Conservation (phyloP, 2,888 invertebrate species). For the Erannis defoliaria region DNA sequence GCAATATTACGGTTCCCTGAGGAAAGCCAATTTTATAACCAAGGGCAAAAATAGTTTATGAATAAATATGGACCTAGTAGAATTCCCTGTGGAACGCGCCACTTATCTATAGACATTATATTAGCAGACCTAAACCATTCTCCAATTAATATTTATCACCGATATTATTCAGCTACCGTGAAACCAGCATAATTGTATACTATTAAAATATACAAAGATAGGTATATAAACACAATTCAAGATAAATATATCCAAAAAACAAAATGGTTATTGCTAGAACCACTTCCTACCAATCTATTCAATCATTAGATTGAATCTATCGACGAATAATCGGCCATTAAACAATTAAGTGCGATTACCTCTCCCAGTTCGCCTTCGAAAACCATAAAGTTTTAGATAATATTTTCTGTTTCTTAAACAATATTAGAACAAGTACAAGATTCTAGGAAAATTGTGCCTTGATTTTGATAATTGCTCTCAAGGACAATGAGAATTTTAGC, state of each 20-base stretch:
- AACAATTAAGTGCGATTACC: conserved; percentile 26
- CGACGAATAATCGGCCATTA: conserved; percentile 35
- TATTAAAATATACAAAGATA: not conserved
- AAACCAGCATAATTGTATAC: not conserved
- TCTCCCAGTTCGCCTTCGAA: conserved; percentile 16
- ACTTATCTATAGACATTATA: conserved; percentile 3
- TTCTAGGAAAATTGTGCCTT: not conserved
- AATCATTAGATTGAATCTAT: conserved; percentile 36
- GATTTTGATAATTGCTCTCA: too few species aligned
- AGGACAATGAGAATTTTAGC: too few species aligned
- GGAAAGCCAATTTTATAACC: not conserved
- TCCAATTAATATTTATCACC: not conserved
- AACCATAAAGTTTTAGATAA: conserved; percentile 5
- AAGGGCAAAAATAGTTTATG: not conserved
- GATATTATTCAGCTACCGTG: not conserved
- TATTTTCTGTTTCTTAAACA: not conserved
- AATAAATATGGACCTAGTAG: not conserved
- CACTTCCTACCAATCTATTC: conserved; percentile 39
- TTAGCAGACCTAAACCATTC: not conserved
- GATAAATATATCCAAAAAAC: conserved; percentile 19
- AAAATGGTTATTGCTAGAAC: conserved; percentile 30
- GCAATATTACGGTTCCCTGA: conserved; percentile 1
- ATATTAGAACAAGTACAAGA: not conserved
- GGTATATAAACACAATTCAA: not conserved
- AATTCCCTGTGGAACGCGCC: conserved; percentile 7